Percentiles rank a stretch among this genome's conserved stretches.
Conservation (phyloP, 30 jellyfish, hydroid and myxozoan species). For the Cassiopea xamachana region DNA sequence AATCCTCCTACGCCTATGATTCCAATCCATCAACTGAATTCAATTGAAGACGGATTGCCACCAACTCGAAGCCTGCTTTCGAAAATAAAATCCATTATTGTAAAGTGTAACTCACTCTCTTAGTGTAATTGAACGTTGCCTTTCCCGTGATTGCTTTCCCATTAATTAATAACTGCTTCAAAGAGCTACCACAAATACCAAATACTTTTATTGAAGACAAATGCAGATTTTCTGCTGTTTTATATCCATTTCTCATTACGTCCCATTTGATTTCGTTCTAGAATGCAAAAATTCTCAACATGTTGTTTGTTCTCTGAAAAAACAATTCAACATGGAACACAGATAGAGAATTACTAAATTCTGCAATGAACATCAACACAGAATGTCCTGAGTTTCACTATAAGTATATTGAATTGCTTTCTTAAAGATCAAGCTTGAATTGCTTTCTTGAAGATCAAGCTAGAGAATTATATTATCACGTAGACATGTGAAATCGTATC, state of each 20-base stretch:
- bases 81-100: background rate
- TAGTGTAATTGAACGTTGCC: constrained; percentile 17
- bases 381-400: too few relatives aligned
- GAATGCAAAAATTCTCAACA: background rate
- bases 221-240: constrained; percentile 10
- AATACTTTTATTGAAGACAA: constrained; percentile 32
- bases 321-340: background rate
- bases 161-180: constrained; percentile 20
- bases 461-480: background rate
- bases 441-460: background rate
- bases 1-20: background rate
- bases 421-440: background rate
- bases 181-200: constrained; percentile 58
- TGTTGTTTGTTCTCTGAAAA: too few relatives aligned
- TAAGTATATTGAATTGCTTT: too few relatives aligned
- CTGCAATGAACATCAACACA: background rate
- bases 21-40: background rate
- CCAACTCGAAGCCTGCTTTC: background rate
- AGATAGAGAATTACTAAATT: background rate
- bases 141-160: constrained; percentile 3
- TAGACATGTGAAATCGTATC: background rate
- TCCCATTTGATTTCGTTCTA: constrained; percentile 37
- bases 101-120: constrained; percentile 10
- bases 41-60: too few relatives aligned
- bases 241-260: constrained; percentile 40